These are phyloP conservation scores for Tillus elongatus DNA, from an alignment of 2,888 invertebrate genomes.

Conservation along the genomic window DNA sequence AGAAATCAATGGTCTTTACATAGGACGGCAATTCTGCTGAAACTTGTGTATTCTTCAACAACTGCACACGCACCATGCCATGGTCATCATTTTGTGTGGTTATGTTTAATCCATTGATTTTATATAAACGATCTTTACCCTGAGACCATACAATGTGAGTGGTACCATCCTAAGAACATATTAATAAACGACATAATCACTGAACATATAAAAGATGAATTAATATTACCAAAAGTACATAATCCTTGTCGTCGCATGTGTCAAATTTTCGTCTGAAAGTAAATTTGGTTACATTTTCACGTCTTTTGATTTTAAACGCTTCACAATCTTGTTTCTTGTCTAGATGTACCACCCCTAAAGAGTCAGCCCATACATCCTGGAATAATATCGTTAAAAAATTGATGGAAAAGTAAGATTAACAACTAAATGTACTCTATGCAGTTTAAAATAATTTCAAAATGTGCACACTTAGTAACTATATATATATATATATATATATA, in stretches of 20 bases:
- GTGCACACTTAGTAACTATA: too few relatives aligned
- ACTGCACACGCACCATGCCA: conserved; percentile 71
- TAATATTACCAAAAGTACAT: conserved; percentile 71
- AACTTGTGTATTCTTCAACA: conserved; percentile 47
- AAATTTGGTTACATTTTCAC: conserved; percentile 53
- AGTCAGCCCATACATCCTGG: conserved; percentile 66
- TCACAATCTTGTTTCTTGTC: conserved; percentile 70
- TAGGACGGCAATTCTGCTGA: conserved; percentile 40
- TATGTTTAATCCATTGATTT: conserved; percentile 57
- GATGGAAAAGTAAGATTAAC: too few relatives aligned
- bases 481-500: too few relatives aligned
- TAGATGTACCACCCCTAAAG: conserved; percentile 53
- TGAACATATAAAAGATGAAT: too few relatives aligned
- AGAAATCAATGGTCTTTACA: conserved; percentile 52
- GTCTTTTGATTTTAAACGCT: conserved; percentile 45
- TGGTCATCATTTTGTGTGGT: conserved; percentile 45
- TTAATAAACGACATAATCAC: conserved; percentile 7
- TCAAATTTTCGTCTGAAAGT: conserved; percentile 73
- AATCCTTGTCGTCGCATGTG: conserved; percentile 71
- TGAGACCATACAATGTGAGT: conserved; percentile 80
- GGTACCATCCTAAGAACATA: conserved; percentile 65
- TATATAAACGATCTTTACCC: conserved; percentile 64
- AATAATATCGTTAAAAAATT: too few relatives aligned
- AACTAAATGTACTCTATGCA: too few relatives aligned
- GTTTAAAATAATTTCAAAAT: too few relatives aligned